Evolutionary conservation across 2,797 vertebrate species (phyloP).

Genomic region (Smutsia gigantea): DNA sequence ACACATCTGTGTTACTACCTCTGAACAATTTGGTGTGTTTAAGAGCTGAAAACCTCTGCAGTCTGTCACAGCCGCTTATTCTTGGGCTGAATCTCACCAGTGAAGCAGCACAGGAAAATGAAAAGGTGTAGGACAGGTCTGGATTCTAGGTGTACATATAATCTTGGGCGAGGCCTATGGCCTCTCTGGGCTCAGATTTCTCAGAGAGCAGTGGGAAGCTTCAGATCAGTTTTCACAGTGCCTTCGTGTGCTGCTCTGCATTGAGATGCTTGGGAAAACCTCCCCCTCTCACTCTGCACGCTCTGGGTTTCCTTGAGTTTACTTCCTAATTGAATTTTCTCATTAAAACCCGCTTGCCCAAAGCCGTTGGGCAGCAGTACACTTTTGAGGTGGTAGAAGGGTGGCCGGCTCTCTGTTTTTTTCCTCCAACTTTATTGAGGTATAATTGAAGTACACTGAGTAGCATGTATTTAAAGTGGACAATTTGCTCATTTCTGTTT

Average conservation of each 20-base stretch:
- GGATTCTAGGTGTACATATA: rapidly evolving
- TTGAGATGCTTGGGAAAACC: neutral
- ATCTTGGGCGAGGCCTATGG: rapidly evolving
- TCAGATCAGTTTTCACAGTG: neutral
- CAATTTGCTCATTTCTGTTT: neutral
- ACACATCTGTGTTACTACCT: neutral
- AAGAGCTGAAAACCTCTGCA: neutral
- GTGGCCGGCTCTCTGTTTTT: rapidly evolving
- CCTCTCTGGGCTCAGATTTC: neutral
- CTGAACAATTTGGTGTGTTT: no score
- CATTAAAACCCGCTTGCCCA: neutral
- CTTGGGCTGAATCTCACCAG: neutral
- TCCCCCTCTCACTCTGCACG: neutral
- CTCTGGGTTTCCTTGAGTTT: neutral
- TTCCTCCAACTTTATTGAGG: neutral
- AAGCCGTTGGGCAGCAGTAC: neutral
- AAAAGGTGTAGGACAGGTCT: neutral
- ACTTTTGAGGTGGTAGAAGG: neutral
- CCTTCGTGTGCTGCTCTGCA: neutral
- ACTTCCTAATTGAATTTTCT: slow-evolving; percentile 61
- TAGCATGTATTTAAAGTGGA: neutral
- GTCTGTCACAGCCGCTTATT: rapidly evolving
- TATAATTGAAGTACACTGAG: rapidly evolving
- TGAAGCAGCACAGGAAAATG: neutral
- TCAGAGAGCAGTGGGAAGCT: neutral